Evolutionary conservation across 2,888 invertebrate species (phyloP).

Genomic region (Microdon myrmicae): DNA sequence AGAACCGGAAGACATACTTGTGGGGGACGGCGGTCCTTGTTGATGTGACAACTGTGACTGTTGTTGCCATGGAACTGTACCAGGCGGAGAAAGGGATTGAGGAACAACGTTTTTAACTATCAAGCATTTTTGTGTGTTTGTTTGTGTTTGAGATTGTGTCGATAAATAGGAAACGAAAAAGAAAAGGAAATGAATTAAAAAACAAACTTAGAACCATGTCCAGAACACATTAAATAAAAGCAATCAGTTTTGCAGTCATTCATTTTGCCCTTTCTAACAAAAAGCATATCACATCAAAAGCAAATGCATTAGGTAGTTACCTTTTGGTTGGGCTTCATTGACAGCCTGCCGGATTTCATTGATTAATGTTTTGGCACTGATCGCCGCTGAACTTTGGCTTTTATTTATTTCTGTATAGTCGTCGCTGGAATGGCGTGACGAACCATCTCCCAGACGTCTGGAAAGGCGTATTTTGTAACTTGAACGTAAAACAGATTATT

Average conservation of each 20-base stretch:
- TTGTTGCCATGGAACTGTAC: conserved; percentile 74
- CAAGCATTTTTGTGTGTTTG: conserved; percentile 50
- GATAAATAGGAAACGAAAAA: conserved; percentile 45
- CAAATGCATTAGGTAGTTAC: conserved; percentile 66
- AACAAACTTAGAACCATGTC: conserved; percentile 50
- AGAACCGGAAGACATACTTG: conserved; percentile 74
- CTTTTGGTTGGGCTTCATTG: conserved; percentile 87
- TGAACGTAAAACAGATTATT: conserved; percentile 1
- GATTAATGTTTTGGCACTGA: conserved; percentile 82
- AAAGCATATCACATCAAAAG: conserved; percentile 44
- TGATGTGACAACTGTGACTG: conserved; percentile 64
- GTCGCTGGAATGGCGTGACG: conserved; percentile 72
- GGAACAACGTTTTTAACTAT: conserved; percentile 75
- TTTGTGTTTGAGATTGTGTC: conserved; percentile 33
- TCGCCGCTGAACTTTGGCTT: conserved; percentile 73
- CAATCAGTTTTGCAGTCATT: conserved; percentile 19
- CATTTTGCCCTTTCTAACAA: conserved; percentile 37
- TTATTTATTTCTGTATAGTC: conserved; percentile 73
- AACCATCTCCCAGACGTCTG: conserved; percentile 67
- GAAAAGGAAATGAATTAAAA: conserved; percentile 47
- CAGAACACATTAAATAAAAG: conserved; percentile 42
- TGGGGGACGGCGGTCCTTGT: conserved; percentile 73
- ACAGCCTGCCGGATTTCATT: conserved; percentile 90
- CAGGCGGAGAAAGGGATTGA: conserved; percentile 72
- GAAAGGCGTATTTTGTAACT: conserved; percentile 22